Evolutionary conservation across 2,888 invertebrate genomes (phyloP), one percentile per base, ranked within the genome.

Genomic region (Zygaena filipendulae): DNA sequence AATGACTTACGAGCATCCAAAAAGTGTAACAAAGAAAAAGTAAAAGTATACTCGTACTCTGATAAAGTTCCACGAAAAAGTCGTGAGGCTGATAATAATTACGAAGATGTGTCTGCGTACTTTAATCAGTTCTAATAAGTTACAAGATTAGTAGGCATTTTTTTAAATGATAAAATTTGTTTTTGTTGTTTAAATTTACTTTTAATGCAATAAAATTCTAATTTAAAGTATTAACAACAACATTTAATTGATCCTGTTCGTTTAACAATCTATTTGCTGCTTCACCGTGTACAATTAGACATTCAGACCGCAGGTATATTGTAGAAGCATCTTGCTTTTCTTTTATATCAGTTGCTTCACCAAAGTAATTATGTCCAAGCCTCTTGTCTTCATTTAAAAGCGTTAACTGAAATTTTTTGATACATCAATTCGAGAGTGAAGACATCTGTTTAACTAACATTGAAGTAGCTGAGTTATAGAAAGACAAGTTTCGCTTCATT

Each of bases 41-140:
- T 70, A 8, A 48, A 51, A 26, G 49, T 72, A n/a, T 72, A 70
- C 43, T 52, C 50, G 11, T 56, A 61, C 21, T 61, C 59, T 36
- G 51, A 58, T 7, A 16, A 16, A 7, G 4, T 7, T 16, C 59
- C 56, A 38, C 56, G 64, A 25, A 64, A 55, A 37, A 47, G 45
- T 21, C 53, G 59, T 4, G 45, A 49, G 29, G 34, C 38, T 1
- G 22, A 37, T 2, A 33, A 49, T 27, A 38, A 43, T 10, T 42
- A 48, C 11, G 33, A 33, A 7, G 46, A n/a, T n/a, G n/a, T n/a
- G 30, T 32, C 40, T 3, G 52, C 50, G 24, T 52, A 51, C 43
- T 61, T 57, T 42, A 51, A 53, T 12, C 40, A 44, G 30, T 28
- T 28, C 7, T 35, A 16, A 25, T 27, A 27, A 11, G 8, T 39